A percentile compares a stretch with the other conserved stretches of the same genome.
Conservation (phyloP, 2,888 invertebrate species). For the Polietes domitor region DNA sequence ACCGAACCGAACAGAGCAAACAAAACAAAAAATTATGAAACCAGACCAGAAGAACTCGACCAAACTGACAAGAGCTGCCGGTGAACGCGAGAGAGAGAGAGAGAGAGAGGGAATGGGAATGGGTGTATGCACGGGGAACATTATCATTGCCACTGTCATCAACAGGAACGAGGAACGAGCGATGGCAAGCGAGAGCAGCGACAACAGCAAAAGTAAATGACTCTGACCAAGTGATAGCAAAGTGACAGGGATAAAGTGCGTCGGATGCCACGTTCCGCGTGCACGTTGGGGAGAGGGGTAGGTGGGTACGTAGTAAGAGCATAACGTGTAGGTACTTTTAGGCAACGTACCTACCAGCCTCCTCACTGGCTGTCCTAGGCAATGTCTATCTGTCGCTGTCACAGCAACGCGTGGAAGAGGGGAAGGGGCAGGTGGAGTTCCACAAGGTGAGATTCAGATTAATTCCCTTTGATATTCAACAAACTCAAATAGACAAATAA, state of each 20-base stretch:
- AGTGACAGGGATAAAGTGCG: slow-evolving; percentile 52
- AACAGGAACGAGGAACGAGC: background rate
- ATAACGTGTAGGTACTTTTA: background rate
- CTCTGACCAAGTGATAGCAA: slow-evolving; percentile 57
- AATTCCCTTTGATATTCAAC: slow-evolving; percentile 52
- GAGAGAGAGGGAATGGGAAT: background rate
- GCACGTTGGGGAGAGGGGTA: no score
- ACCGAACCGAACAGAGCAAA: no score
- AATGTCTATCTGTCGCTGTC: no score
- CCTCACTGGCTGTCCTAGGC: background rate
- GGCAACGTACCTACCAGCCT: background rate
- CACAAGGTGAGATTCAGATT: slow-evolving; percentile 41
- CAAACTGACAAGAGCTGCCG: background rate
- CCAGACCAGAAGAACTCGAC: slow-evolving; percentile 23
- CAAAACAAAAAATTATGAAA: slow-evolving; percentile 30
- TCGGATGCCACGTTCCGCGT: slow-evolving; percentile 35
- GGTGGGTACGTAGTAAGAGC: background rate
- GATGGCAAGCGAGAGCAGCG: slow-evolving; percentile 2
- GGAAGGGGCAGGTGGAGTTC: background rate
- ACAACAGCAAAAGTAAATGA: slow-evolving; percentile 48
- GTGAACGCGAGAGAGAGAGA: background rate
- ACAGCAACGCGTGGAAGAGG: no score
- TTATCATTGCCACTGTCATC: background rate
- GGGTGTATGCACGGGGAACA: background rate
- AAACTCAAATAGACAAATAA: slow-evolving; percentile 53